Evolutionary conservation across 2,888 invertebrate species (phyloP), one percentile per base, ranked within the genome.

Genomic region (Anthophora plumipes): DNA sequence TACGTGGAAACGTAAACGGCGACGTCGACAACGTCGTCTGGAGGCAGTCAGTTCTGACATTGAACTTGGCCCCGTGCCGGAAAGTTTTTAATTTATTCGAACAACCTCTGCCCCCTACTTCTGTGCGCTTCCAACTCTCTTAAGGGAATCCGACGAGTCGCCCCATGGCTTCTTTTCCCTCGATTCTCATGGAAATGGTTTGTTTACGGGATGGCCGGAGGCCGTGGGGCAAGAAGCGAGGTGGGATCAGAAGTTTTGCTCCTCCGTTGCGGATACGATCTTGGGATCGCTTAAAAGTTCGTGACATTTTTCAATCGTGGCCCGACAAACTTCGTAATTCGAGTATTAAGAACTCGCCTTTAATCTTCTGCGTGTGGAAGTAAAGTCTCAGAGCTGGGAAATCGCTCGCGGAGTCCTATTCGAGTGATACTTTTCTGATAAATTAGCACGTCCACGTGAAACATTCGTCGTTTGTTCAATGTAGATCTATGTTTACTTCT

Each of bases 11-110:
- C 50, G 22, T 63, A 48, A 67, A 60, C 68, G 64, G 11, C 72
- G 50, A 61, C 12, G 37, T 31, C 31, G 31, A 50, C n/a, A 41
- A 48, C 25, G 74, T 20, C 43, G 70, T 3, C 43, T 37, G 41
- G 39, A 54, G 31, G 63, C 59, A 50, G 60, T 50, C 66, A 70
- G 70, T 60, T 22, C 20, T 83, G 88, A 85, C 89, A 90, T 89
- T 90, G 90, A 90, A 90, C 90, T 90, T 90, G 90, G 86, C 89
- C 84, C 74, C 81, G 73, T 77, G 87, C 88, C 88, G 88, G 85
- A 84, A 85, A 86, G 70, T 89, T 87, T 88, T 88, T 86, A 87
- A 88, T 88, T 88, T 86, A 87, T 89, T 88, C 85, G 80, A 61
- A 54, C 74, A 75, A 82, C 72, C 78, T 77, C 75, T 54, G 61